Conservation (phyloP, 2,888 invertebrate species). For the Oasisia sp. region DNA sequence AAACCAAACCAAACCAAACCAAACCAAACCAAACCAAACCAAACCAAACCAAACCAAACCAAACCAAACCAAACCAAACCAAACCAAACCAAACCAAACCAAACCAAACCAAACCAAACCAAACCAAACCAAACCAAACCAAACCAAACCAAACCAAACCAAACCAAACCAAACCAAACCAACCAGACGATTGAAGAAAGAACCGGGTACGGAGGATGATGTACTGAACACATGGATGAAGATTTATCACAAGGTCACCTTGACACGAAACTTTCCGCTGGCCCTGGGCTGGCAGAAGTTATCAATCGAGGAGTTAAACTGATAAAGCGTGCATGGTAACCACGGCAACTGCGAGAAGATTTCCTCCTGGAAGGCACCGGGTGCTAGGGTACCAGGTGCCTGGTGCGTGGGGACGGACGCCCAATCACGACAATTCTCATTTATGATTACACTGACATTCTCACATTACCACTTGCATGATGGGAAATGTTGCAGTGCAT, state of each 20-base stretch:
- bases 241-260: not conserved
- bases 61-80: too few relatives aligned
- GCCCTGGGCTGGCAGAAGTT: not conserved
- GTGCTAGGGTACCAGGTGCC: not conserved
- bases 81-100: too few relatives aligned
- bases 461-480: not conserved
- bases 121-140: too few relatives aligned
- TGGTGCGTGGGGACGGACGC: not conserved
- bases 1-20: too few relatives aligned
- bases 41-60: too few relatives aligned
- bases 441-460: not conserved
- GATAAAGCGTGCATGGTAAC: not conserved
- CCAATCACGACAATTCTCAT: not conserved
- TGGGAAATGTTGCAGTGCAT: not conserved
- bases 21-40: too few relatives aligned
- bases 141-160: too few relatives aligned
- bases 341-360: not conserved
- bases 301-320: not conserved
- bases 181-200: too few relatives aligned
- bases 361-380: not conserved
- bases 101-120: too few relatives aligned
- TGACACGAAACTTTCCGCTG: not conserved
- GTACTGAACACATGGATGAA: not conserved
- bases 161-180: too few relatives aligned
- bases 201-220: not conserved